Conservation (phyloP, 2,113 vertebrate genomes). For the Myotis lucifugus region DNA sequence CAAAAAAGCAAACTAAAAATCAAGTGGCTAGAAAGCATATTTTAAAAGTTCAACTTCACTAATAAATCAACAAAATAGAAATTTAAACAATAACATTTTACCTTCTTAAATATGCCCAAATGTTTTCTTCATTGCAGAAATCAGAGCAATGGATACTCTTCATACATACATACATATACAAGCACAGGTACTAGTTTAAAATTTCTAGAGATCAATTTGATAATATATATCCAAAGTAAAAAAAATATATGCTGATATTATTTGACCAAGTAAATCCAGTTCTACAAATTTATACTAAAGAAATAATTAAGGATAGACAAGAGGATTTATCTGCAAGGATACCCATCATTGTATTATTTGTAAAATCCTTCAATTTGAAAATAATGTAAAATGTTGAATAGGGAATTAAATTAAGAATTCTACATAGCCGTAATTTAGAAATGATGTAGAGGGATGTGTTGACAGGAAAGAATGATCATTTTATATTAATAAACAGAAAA, state of each 20-base stretch:
- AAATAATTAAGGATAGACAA: neutral
- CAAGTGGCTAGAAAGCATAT: neutral
- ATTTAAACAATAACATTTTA: neutral
- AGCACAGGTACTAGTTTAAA: neutral
- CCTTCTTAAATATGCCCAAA: neutral
- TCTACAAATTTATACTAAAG: conserved; percentile 13
- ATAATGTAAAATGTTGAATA: neutral
- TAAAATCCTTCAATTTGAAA: conserved; percentile 35
- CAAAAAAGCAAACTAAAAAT: conserved; percentile 27
- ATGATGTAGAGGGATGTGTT: conserved; percentile 23
- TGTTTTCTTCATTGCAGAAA: neutral
- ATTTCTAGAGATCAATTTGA: neutral
- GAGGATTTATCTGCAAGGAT: neutral
- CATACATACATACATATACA: neutral
- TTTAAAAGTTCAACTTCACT: conserved; percentile 22
- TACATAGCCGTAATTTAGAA: neutral
- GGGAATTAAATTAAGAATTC: conserved; percentile 5
- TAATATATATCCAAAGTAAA: neutral
- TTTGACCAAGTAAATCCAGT: conserved; percentile 15
- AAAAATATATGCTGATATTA: neutral
- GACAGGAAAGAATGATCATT: neutral
- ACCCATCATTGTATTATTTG: neutral
- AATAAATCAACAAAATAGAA: conserved; percentile 3
- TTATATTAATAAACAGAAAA: neutral
- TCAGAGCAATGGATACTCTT: neutral